These are phyloP conservation scores for Megathymus violae DNA, from an alignment of 1,140 invertebrate genomes.

Conservation along the genomic window DNA sequence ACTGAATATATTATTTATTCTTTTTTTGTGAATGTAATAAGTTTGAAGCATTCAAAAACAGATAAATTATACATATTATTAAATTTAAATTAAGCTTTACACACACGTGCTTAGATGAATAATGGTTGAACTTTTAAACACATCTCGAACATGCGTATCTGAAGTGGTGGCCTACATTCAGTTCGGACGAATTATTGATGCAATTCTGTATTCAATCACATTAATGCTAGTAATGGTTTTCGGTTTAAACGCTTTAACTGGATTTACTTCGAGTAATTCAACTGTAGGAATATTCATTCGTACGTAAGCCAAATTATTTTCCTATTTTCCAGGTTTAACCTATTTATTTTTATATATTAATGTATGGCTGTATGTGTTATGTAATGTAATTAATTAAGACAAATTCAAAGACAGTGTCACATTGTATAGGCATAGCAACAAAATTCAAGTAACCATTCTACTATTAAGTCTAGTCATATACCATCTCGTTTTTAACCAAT, in stretches of 20 bases:
- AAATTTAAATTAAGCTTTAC: neutral
- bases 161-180: conserved; percentile 64
- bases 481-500: conserved; percentile 40
- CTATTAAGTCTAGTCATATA: conserved; percentile 35
- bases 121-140: conserved; percentile 31
- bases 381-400: too few relatives aligned
- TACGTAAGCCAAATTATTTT: conserved; percentile 5
- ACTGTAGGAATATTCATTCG: neutral
- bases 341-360: too few relatives aligned
- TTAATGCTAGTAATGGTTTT: conserved; percentile 27
- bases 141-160: conserved; percentile 42
- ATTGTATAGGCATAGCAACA: too few relatives aligned
- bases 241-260: conserved; percentile 24
- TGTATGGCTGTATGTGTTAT: neutral
- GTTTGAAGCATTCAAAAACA: neutral
- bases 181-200: conserved; percentile 55
- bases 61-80: neutral
- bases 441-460: conserved; percentile 16
- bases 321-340: too few relatives aligned
- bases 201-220: conserved; percentile 44
- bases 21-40: too few relatives aligned
- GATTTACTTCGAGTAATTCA: conserved; percentile 5
- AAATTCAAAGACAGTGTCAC: too few relatives aligned
- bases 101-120: conserved; percentile 24
- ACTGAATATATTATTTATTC: too few relatives aligned